phyloP scores from a whole-genome alignment of 2,888 invertebrate genomes.

The Acrobasis suavella region DNA sequence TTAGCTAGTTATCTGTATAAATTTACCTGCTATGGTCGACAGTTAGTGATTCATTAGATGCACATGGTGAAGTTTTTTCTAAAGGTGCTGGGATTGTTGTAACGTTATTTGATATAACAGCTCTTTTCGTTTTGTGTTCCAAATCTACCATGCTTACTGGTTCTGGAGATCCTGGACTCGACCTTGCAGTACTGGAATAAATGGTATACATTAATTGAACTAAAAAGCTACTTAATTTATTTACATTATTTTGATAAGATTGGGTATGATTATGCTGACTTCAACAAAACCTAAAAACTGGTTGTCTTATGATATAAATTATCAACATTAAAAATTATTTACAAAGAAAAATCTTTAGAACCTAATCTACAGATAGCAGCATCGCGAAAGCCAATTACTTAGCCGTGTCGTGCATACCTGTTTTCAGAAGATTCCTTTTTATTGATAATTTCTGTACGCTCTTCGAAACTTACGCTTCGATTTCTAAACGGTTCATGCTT shows the following conservation, averaged over 20 bases:
- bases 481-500: constrained; percentile 88
- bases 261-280: no score
- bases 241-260: no score
- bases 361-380: constrained; percentile 23
- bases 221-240: no score
- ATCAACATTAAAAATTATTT: not conserved
- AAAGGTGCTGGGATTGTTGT: constrained; percentile 69
- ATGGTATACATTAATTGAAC: not conserved
- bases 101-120: constrained; percentile 56
- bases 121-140: constrained; percentile 58
- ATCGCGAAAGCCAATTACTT: constrained; percentile 30
- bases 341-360: not conserved
- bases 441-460: constrained; percentile 70
- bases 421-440: constrained; percentile 57
- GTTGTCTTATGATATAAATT: not conserved
- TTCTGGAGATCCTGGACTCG: constrained; percentile 85
- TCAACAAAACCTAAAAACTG: no score
- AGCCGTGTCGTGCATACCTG: constrained; percentile 60
- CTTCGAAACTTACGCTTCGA: constrained; percentile 88
- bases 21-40: constrained; percentile 85
- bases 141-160: constrained; percentile 48
- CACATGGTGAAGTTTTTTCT: constrained; percentile 86
- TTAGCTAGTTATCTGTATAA: not conserved
- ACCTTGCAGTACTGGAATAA: constrained; percentile 78
- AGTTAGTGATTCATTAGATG: constrained; percentile 92